Evolutionary conservation across 2,888 invertebrate genomes (phyloP).

Genomic region (Nebria salina): DNA sequence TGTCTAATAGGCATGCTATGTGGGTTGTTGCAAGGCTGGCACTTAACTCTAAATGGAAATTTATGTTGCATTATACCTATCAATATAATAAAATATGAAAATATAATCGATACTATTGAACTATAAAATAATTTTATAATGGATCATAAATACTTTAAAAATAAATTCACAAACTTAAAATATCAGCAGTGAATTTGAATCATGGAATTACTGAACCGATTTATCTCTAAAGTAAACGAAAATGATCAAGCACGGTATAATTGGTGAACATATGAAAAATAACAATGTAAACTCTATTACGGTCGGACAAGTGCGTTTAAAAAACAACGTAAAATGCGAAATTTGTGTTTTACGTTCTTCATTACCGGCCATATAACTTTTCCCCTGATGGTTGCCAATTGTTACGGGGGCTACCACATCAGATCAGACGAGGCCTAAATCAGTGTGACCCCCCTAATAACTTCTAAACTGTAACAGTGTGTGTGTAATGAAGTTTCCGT

Average conservation of each 20-base stretch:
- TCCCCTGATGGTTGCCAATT: conserved; percentile 11
- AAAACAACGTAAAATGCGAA: conserved; percentile 6
- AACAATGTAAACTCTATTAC: neutral
- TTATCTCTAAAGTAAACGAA: neutral
- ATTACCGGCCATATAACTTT: conserved; percentile 8
- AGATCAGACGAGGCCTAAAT: neutral
- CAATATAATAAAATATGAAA: no score
- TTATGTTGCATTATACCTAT: no score
- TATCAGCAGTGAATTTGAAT: neutral
- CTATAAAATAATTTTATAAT: no score
- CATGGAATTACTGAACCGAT: neutral
- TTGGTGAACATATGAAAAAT: neutral
- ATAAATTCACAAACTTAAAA: no score
- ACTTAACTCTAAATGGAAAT: no score
- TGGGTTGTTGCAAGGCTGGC: no score
- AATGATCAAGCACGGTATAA: neutral
- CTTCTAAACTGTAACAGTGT: conserved; percentile 22
- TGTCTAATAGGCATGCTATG: no score
- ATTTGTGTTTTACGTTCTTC: neutral
- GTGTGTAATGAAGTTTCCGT: conserved; percentile 42
- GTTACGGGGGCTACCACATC: neutral
- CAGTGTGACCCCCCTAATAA: conserved; percentile 8
- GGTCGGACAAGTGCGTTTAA: neutral
- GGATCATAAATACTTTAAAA: no score
- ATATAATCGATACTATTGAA: no score